phyloP scores from a whole-genome alignment of 2,113 vertebrate species.

The Dasyprocta punctata region DNA sequence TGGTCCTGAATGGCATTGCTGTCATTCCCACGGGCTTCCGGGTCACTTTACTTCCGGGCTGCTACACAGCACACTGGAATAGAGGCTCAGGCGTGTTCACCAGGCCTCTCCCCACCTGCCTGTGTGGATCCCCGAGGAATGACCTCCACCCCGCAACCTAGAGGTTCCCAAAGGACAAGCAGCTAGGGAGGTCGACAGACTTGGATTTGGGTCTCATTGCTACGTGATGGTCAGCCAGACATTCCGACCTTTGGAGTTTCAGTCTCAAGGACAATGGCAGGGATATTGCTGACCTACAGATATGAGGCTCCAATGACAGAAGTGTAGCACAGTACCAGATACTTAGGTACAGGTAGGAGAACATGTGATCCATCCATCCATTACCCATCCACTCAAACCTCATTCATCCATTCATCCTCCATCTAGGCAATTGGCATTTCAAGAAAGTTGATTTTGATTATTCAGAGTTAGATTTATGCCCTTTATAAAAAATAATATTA shows the following conservation, averaged over 20 bases:
- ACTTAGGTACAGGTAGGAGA: background rate
- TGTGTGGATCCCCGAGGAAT: background rate
- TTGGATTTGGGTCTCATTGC: background rate
- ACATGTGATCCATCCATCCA: background rate
- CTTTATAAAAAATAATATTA: too few species aligned
- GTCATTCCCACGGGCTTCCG: conserved; percentile 35
- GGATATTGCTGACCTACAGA: background rate
- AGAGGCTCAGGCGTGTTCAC: background rate
- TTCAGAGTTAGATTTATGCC: too few species aligned
- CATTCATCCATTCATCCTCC: background rate
- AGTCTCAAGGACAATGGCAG: background rate
- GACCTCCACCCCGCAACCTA: background rate
- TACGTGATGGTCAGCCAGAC: background rate
- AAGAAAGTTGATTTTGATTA: too few species aligned
- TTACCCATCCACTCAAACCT: background rate
- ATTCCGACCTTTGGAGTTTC: background rate
- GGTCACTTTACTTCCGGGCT: conserved; percentile 39
- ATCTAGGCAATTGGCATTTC: background rate
- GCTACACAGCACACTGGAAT: background rate
- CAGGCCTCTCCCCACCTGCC: conserved; percentile 45
- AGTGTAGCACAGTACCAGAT: background rate
- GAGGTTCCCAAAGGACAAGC: background rate
- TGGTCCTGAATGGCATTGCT: conserved; percentile 50
- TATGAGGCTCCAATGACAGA: background rate
- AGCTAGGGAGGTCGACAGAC: background rate